phyloP scores from a whole-genome alignment of 2,888 invertebrate species.

The Scaptomyza cyrtandrae region DNA sequence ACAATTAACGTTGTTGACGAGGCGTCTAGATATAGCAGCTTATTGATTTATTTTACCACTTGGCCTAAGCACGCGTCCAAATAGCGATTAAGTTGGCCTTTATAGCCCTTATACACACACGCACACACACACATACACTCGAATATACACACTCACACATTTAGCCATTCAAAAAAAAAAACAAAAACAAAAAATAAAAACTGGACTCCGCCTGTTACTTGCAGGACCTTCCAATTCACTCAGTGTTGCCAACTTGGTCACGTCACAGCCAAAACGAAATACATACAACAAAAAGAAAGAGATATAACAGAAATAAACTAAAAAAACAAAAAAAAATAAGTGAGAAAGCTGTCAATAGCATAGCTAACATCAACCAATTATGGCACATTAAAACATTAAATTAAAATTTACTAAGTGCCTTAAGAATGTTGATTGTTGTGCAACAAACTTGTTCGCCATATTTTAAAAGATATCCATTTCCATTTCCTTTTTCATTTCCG shows the following conservation, averaged over 20 bases:
- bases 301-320: background rate
- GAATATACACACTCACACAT: constrained; percentile 15
- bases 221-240: constrained; percentile 54
- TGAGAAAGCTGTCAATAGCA: constrained; percentile 4
- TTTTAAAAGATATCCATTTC: constrained; percentile 37
- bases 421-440: constrained; percentile 8
- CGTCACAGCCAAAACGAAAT: constrained; percentile 10
- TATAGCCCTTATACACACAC: constrained; percentile 47
- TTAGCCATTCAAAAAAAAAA: no score
- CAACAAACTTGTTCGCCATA: constrained; percentile 35
- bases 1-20: constrained; percentile 16
- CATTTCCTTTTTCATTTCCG: constrained; percentile 41
- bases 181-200: no score
- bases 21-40: constrained; percentile 24
- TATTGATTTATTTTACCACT: constrained; percentile 69
- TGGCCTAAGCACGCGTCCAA: constrained; percentile 28
- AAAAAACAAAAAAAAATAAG: background rate
- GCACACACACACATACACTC: constrained; percentile 20
- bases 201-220: constrained; percentile 55
- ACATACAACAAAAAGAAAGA: background rate
- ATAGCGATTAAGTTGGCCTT: constrained; percentile 54
- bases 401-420: background rate
- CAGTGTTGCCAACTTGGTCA: constrained; percentile 17
- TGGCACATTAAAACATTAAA: background rate
- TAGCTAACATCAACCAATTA: constrained; percentile 1